Conservation (phyloP, 1,140 invertebrate genomes). For the Chelonus insularis region DNA sequence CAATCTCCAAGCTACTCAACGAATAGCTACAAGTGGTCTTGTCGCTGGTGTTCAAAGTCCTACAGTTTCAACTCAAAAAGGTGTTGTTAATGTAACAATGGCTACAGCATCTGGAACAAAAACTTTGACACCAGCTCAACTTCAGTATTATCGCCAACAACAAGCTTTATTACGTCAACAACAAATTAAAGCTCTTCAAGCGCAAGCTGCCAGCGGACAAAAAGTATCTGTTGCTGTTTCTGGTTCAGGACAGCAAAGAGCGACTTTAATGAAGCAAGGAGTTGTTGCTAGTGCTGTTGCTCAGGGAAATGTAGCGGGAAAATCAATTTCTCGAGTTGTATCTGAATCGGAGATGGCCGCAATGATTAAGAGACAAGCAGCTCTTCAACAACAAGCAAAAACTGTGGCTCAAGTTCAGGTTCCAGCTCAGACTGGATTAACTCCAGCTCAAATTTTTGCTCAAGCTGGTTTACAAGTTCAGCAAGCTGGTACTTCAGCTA, state of each 20-base stretch:
- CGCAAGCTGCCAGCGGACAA: conserved; percentile 45
- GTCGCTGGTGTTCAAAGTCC: conserved; percentile 47
- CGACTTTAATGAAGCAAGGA: conserved; percentile 53
- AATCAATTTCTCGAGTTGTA: conserved; percentile 63
- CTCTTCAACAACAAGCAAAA: conserved; percentile 62
- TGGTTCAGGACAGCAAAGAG: conserved; percentile 42
- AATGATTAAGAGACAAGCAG: conserved; percentile 69
- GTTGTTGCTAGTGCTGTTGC: conserved; percentile 54
- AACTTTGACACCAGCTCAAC: conserved; percentile 60
- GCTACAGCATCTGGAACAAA: conserved; percentile 54
- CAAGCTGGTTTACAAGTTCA: conserved; percentile 62
- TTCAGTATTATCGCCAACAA: conserved; percentile 61
- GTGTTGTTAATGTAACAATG: conserved; percentile 50
- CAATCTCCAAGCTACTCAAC: conserved; percentile 49
- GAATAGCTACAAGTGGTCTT: conserved; percentile 47
- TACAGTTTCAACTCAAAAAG: conserved; percentile 44
- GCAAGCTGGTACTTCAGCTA: conserved; percentile 54
- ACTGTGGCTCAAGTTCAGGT: conserved; percentile 57
- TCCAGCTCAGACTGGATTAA: conserved; percentile 51
- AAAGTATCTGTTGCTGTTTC: conserved; percentile 51
- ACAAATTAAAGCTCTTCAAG: conserved; percentile 46
- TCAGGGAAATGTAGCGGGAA: conserved; percentile 46
- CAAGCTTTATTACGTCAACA: conserved; percentile 17
- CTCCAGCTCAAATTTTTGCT: conserved; percentile 63
- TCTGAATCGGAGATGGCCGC: conserved; percentile 73